phyloP scores from a whole-genome alignment of 1,140 invertebrate genomes.

The Plutomurus gul region DNA sequence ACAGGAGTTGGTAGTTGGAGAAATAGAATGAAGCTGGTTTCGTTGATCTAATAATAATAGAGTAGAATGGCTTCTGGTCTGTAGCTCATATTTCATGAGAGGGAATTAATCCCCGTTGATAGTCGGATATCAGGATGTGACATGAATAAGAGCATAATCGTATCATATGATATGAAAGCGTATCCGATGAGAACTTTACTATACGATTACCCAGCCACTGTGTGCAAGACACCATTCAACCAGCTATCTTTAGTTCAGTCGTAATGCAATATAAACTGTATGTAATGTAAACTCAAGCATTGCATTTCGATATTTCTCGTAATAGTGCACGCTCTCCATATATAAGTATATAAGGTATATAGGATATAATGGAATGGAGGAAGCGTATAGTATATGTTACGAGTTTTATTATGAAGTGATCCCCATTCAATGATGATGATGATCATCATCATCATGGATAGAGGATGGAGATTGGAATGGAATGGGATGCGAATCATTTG shows the following conservation, averaged over 20 bases:
- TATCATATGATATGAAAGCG: background rate
- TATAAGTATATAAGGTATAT: background rate
- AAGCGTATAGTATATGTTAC: background rate
- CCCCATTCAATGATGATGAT: constrained; percentile 18
- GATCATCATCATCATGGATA: constrained; percentile 20
- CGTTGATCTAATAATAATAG: constrained; percentile 34
- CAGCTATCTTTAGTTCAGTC: background rate
- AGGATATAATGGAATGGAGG: background rate
- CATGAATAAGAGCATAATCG: constrained; percentile 30
- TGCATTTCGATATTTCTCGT: too few species aligned
- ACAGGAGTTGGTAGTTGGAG: background rate
- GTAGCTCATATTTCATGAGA: constrained; percentile 21
- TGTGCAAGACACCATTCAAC: background rate
- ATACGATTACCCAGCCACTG: background rate
- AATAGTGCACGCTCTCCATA: too few species aligned
- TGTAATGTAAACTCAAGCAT: background rate
- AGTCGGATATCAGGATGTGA: constrained; percentile 30
- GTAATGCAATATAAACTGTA: background rate
- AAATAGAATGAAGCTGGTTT: background rate
- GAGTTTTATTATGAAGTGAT: constrained; percentile 22
- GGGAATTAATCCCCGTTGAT: constrained; percentile 32
- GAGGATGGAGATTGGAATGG: constrained; percentile 26
- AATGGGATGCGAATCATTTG: constrained; percentile 36
- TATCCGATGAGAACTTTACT: constrained; percentile 17
- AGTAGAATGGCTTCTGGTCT: constrained; percentile 26